These are phyloP conservation scores for Sarcophilus harrisii DNA, from an alignment of 2,797 vertebrate genomes.

Conservation along the genomic window DNA sequence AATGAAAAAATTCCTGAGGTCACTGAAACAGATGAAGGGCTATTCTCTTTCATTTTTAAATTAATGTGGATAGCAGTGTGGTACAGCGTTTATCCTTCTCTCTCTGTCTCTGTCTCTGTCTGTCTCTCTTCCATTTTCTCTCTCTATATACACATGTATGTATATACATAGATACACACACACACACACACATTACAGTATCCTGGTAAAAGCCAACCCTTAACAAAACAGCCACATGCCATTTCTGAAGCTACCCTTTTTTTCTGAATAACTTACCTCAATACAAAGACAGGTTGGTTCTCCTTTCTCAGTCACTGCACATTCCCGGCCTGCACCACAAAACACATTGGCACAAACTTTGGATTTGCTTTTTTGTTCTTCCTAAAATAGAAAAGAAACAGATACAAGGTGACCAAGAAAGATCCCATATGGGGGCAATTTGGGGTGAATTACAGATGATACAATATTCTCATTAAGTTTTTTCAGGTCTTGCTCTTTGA, in stretches of 20 bases:
- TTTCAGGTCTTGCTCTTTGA: neutral
- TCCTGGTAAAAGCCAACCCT: neutral
- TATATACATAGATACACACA: too few relatives aligned
- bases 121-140: too few relatives aligned
- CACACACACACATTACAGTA: neutral
- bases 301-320: slow-evolving; percentile 95
- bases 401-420: slow-evolving; percentile 47
- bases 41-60: neutral
- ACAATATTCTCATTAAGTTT: neutral
- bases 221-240: neutral
- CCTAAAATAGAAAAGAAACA: slow-evolving; percentile 79
- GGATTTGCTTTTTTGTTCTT: slow-evolving; percentile 96
- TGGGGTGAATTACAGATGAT: too few relatives aligned
- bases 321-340: slow-evolving; percentile 97
- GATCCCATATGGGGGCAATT: neutral
- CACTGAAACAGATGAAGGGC: neutral
- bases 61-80: neutral
- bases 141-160: too few relatives aligned
- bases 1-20: neutral
- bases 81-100: neutral
- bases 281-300: slow-evolving; percentile 98
- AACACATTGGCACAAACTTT: slow-evolving; percentile 99
- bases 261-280: slow-evolving; percentile 87
- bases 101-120: too few relatives aligned
- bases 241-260: neutral